Percentiles rank a stretch among this genome's conserved stretches.
phyloP scores from a whole-genome alignment of 2,797 vertebrate genomes.

The Phataginus tetradactyla region DNA sequence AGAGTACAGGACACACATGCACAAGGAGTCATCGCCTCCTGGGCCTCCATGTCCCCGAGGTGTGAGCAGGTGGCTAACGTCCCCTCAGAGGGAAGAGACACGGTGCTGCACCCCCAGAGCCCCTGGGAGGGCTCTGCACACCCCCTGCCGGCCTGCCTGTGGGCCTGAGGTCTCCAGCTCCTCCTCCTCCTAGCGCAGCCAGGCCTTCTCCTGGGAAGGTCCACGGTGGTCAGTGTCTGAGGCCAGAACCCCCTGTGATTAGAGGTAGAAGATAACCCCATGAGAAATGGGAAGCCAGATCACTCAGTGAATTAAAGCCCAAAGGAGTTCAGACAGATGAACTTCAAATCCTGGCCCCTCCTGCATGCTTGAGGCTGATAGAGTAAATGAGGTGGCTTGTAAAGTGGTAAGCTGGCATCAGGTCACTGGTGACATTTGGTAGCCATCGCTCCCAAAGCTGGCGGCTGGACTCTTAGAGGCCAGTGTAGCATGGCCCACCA shows the following conservation, averaged over 20 bases:
- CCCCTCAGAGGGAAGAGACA: background rate
- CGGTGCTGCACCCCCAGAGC: too few relatives aligned
- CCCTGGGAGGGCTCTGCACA: background rate
- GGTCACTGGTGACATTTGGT: background rate
- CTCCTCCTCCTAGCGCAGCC: background rate
- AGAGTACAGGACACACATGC: background rate
- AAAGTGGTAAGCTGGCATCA: background rate
- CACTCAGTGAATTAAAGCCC: background rate
- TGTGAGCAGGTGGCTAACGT: background rate
- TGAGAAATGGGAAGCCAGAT: background rate
- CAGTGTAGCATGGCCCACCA: background rate
- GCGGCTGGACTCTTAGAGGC: background rate
- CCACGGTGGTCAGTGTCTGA: accelerated
- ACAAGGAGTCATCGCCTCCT: background rate
- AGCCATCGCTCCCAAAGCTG: background rate
- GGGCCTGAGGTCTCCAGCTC: background rate
- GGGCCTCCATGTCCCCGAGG: background rate
- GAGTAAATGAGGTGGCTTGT: background rate
- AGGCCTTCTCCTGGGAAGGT: background rate
- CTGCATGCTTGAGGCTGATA: background rate
- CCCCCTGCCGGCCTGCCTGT: accelerated
- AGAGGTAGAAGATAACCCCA: background rate
- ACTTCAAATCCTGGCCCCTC: background rate
- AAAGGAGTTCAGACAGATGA: background rate
- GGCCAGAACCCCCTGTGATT: background rate